These are phyloP conservation scores for Megamerina dolium DNA, from an alignment of 2,888 invertebrate species.

Conservation along the genomic window DNA sequence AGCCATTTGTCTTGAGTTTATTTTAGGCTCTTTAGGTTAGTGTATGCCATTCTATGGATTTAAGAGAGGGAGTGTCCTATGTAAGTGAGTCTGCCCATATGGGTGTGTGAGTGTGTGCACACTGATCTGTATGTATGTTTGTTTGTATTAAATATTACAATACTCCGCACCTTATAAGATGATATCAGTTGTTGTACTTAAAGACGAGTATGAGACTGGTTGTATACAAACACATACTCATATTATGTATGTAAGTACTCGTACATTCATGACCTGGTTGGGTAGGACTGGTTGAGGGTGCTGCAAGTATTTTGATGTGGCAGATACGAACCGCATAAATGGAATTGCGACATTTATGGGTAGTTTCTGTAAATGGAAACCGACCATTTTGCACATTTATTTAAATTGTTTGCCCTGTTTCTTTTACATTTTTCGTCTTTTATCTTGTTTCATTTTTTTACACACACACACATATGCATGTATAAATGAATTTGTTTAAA, in stretches of 20 bases:
- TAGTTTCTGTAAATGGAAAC: constrained; percentile 18
- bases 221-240: no score
- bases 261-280: no score
- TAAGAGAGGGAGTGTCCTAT: not conserved
- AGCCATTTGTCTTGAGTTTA: not conserved
- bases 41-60: not conserved
- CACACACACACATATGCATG: not conserved
- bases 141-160: no score
- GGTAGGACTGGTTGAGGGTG: not conserved
- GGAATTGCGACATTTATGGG: constrained; percentile 19
- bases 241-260: no score
- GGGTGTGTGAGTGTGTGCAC: not conserved
- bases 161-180: no score
- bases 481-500: not conserved
- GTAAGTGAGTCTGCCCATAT: not conserved
- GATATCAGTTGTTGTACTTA: no score
- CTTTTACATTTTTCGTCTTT: constrained; percentile 2
- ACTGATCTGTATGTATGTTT: no score
- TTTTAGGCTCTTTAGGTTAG: not conserved
- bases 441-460: not conserved
- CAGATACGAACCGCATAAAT: constrained; percentile 19
- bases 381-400: constrained; percentile 16
- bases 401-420: constrained; percentile 13
- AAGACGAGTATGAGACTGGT: no score
- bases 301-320: not conserved